Evolutionary conservation across 2,113 vertebrate genomes (phyloP), one percentile per base, ranked within the genome.

Genomic region (Oophaga pumilio): DNA sequence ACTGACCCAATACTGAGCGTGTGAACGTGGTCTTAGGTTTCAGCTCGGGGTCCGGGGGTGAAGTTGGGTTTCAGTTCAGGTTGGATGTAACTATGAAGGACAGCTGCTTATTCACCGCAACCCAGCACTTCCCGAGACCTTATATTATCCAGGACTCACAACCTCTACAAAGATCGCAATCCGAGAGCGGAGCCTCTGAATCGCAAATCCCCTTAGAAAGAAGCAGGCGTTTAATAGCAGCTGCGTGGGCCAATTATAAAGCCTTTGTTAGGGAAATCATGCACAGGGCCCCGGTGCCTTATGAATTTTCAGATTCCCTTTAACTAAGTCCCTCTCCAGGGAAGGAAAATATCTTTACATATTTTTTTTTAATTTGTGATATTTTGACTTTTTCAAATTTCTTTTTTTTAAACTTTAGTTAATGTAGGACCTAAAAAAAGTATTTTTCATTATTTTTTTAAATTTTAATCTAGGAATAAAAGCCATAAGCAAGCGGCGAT

Each of bases 251-350:
- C 74, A 85, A 85, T 89, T 89, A 80, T 77, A 86, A 73, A 60
- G 10, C 88, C 20, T 79, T 86, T 85, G 88, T 86, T 86, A 89
- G 84, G 78, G 73, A 80, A 89, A 89, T 89, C 60, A 71, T 64
- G 24, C 17, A 20, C 28, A 60, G 84, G 50, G 24, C 50, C 5
- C 24, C 20, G 14, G 9, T 24, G 18, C 56, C 88, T 82, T 76
- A 89, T 89, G 84, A 85, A 89, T 86, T 81, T 86, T 73, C 82
- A 85, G 82, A 20, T 28, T 62, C 53, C 69, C 60, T 59, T 84
- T 68, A 81, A 76, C 59, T 20, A 62, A 18, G n/a, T 73, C 24
- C 17, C 7, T 79, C 15, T 28, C 14, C 0, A 17, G n/a, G 73
- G 8, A 24, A 56, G 6, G 64, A 56, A 77, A 18, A 69, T 15